Percentiles rank a stretch among this genome's conserved stretches.
Conservation (phyloP, 2,797 vertebrate genomes). For the Ctenopoma kingsleyae region DNA sequence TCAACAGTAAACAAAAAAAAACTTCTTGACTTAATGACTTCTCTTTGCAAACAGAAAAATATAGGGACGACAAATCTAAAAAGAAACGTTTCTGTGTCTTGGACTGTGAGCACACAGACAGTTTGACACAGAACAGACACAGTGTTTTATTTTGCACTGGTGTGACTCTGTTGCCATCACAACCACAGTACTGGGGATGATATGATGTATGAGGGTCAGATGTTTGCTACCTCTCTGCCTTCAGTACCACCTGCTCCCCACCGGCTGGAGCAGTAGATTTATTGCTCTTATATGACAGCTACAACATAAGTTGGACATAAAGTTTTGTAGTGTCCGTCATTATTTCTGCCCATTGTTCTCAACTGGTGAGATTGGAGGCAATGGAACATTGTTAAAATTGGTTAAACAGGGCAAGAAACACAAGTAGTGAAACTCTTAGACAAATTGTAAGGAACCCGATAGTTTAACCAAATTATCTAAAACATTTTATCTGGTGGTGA, state of each 20-base stretch:
- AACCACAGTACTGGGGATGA: constrained; percentile 26
- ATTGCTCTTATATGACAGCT: constrained; percentile 7
- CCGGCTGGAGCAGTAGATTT: constrained; percentile 2
- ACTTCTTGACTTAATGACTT: constrained; percentile 19
- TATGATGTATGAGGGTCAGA: constrained; percentile 31
- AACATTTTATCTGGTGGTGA: background rate
- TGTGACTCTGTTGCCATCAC: constrained; percentile 41
- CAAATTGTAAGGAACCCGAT: background rate
- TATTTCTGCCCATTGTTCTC: background rate
- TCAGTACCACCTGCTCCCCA: constrained; percentile 37
- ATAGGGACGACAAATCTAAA: background rate
- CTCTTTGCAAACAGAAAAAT: constrained; percentile 1
- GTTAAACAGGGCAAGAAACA: background rate
- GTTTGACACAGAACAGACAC: background rate
- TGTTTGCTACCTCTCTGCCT: constrained; percentile 31
- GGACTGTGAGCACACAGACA: constrained; percentile 13
- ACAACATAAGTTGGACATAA: background rate
- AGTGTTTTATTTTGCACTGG: constrained; percentile 25
- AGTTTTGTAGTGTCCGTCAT: background rate
- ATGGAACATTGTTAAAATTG: background rate
- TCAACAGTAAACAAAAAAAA: constrained; percentile 12
- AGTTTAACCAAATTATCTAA: too few species aligned
- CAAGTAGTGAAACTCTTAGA: background rate
- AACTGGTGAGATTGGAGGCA: background rate
- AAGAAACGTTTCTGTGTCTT: constrained; percentile 3